Evolutionary conservation across 2,888 invertebrate genomes (phyloP), one percentile per base, ranked within the genome.

Genomic region (Agriopis leucophaearia): DNA sequence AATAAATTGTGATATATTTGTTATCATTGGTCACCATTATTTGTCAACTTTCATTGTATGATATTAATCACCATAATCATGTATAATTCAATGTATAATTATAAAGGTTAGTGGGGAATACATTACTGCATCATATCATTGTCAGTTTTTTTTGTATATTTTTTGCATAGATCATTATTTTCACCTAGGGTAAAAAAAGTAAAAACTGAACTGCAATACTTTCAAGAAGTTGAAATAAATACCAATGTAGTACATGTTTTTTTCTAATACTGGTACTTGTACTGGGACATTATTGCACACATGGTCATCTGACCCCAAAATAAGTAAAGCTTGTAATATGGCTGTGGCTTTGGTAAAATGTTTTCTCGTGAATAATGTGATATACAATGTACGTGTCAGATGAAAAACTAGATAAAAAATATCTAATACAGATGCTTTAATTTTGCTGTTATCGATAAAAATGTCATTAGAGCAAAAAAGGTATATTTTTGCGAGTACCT

Each of bases 331-430:
- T n/a, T n/a, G n/a, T n/a, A n/a, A n/a, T n/a, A n/a, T n/a, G n/a
- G n/a, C n/a, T n/a, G n/a, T 27, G 27, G 27, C 8, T 47, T 10
- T 15, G 8, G 8, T 47, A 10, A 47, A 48, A 48, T 48, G 5
- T 3, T 18, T 50, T 50, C 50, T 50, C 12, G 27, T 50, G 50
- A 52, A 58, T 18, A 8, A 47, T 58, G 27, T 52, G 51, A 60
- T 50, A 16, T 42, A 38, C 18, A 38, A 48, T 35, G 45, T 57
- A 62, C 61, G 58, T 66, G 62, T 66, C 62, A 58, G 56, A 62
- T 58, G 47, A 55, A 38, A 51, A 18, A 42, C 40, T 4, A 16
- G 61, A 62, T 66, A 27, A 62, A 58, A n/a, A 36, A 13, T 60
- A 48, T 64, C 42, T 35, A n/a, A 27, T 48, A 47, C 35, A n/a